A percentile compares a stretch with the other conserved stretches of the same genome.
Conservation (phyloP, 2,113 vertebrate genomes). For the Corythaixoides concolor region DNA sequence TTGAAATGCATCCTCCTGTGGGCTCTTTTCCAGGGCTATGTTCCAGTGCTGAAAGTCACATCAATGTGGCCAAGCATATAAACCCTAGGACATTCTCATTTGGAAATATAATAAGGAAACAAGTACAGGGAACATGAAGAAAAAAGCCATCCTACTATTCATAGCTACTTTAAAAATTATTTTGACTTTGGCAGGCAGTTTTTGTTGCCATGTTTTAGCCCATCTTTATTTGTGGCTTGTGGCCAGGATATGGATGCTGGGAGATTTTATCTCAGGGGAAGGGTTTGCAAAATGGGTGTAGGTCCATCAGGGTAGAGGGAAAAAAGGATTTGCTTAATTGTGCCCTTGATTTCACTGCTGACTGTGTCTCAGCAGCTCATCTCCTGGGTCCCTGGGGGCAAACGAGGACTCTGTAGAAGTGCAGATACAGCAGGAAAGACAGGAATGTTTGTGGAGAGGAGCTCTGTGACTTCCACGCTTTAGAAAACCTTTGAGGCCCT, state of each 20-base stretch:
- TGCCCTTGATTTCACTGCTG: background rate
- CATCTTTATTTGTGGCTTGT: background rate
- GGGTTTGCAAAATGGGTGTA: background rate
- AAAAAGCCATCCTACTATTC: conserved; percentile 16
- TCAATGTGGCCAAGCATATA: background rate
- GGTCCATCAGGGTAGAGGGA: background rate
- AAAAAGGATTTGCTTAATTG: background rate
- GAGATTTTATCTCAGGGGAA: background rate
- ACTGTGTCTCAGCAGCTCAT: background rate
- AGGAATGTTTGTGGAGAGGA: background rate
- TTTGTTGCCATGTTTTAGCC: background rate
- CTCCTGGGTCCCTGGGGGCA: background rate
- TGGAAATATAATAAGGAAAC: background rate
- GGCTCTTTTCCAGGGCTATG: background rate
- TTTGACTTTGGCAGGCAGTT: background rate
- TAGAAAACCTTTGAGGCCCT: background rate
- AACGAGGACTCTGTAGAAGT: background rate
- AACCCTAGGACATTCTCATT: background rate
- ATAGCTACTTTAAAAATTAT: background rate
- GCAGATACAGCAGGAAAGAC: background rate
- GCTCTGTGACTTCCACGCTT: background rate
- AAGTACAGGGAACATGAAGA: background rate
- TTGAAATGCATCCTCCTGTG: background rate
- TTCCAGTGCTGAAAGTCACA: background rate
- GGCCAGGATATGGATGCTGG: background rate